Conservation (phyloP, 2,797 vertebrate genomes). For the Poeciliopsis gracilis region DNA sequence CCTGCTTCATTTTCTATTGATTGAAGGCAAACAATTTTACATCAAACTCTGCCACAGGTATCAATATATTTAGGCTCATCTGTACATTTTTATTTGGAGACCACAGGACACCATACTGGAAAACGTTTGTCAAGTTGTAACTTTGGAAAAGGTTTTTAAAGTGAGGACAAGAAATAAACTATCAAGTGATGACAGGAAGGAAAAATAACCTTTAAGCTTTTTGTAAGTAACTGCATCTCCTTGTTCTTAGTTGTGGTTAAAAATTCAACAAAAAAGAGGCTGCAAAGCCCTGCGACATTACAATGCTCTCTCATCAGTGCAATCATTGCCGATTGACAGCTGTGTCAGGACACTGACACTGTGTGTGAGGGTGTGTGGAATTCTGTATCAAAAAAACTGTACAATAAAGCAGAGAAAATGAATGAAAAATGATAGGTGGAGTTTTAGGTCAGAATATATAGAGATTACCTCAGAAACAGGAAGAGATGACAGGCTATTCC, state of each 20-base stretch:
- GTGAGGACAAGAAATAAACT: conserved; percentile 23
- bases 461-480: conserved; percentile 21
- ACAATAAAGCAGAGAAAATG: conserved; percentile 53
- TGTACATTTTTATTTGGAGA: neutral
- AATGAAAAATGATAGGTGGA: conserved; percentile 43
- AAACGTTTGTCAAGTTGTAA: neutral
- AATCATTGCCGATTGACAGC: conserved; percentile 60
- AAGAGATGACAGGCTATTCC: conserved; percentile 64
- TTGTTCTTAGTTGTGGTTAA: conserved; percentile 4
- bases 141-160: conserved; percentile 34
- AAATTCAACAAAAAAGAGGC: conserved; percentile 37
- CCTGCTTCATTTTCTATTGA: neutral
- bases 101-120: neutral
- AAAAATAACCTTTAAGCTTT: conserved; percentile 2
- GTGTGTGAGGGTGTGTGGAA: conserved; percentile 33
- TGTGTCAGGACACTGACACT: conserved; percentile 36
- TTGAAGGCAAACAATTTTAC: neutral
- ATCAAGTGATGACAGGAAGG: conserved; percentile 3
- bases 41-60: neutral
- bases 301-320: conserved; percentile 42
- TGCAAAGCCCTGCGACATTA: conserved; percentile 36
- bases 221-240: conserved; percentile 4
- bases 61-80: neutral
- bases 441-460: conserved; percentile 53
- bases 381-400: conserved; percentile 27